A percentile compares a stretch with the other conserved stretches of the same genome.
phyloP scores from a whole-genome alignment of 2,113 vertebrate species.

The Melierax canorus region DNA sequence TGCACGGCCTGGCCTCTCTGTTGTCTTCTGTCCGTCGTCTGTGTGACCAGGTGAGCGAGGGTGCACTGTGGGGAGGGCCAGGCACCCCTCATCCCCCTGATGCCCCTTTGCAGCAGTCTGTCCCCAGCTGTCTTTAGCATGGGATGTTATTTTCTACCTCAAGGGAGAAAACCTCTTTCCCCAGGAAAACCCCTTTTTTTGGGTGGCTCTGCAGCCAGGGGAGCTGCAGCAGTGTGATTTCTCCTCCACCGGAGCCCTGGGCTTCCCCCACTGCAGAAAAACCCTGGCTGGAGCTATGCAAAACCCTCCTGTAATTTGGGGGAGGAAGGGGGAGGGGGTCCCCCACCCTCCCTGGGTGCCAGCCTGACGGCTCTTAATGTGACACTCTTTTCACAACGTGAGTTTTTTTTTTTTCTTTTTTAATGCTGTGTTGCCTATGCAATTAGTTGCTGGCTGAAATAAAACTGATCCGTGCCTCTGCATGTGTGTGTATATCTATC shows the following conservation, averaged over 20 bases:
- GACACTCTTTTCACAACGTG: background rate
- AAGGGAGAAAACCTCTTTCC: background rate
- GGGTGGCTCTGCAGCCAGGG: background rate
- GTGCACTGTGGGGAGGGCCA: background rate
- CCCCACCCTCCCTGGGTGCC: background rate
- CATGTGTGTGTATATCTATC: constrained; percentile 49
- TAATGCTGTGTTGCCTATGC: constrained; percentile 30
- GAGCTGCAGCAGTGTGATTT: background rate
- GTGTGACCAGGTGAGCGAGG: background rate
- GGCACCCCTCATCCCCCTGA: background rate
- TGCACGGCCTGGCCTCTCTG: constrained; percentile 16
- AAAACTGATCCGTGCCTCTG: constrained; percentile 35
- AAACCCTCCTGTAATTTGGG: background rate
- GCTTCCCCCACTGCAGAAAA: background rate
- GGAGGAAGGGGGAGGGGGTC: background rate
- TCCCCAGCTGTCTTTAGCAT: background rate
- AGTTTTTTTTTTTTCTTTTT: background rate
- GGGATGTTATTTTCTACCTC: constrained; percentile 34
- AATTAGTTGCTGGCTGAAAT: constrained; percentile 42
- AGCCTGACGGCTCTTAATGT: background rate
- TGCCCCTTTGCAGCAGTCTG: background rate
- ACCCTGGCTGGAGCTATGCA: constrained; percentile 27
- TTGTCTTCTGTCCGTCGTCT: constrained; percentile 51
- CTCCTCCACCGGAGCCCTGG: background rate
- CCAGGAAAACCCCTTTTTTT: background rate